Conservation (phyloP, 1,140 invertebrate genomes). For the Brachionus calyciflorus region DNA sequence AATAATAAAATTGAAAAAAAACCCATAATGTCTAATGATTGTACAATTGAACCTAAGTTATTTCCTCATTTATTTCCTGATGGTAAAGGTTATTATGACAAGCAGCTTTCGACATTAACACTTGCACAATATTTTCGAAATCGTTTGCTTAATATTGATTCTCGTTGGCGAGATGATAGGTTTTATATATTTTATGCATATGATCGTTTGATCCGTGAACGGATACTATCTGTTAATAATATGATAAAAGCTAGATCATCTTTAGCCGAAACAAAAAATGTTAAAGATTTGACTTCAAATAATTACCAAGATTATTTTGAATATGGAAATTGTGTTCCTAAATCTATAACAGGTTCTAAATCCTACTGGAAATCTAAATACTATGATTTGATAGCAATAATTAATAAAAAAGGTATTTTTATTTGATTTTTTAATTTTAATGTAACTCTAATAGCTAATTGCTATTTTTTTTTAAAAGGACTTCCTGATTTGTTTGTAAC, state of each 20-base stretch:
- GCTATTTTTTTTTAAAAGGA: too few relatives aligned
- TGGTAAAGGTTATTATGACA: neutral
- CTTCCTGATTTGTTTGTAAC: too few relatives aligned
- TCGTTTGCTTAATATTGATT: neutral
- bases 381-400: too few relatives aligned
- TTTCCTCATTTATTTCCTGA: neutral
- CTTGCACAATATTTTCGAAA: neutral
- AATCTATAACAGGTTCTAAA: too few relatives aligned
- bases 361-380: too few relatives aligned
- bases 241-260: neutral
- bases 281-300: too few relatives aligned
- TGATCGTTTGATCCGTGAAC: neutral
- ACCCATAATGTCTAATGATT: neutral
- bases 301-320: neutral
- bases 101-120: neutral
- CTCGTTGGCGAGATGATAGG: neutral
- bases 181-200: neutral
- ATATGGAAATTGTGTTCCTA: neutral
- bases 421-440: too few relatives aligned
- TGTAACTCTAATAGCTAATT: too few relatives aligned
- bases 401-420: too few relatives aligned
- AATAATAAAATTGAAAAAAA: neutral
- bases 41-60: neutral
- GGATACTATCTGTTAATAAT: neutral
- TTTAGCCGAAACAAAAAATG: too few relatives aligned